Conservation (phyloP, 2,113 vertebrate genomes). For the Nesogale talazaci region DNA sequence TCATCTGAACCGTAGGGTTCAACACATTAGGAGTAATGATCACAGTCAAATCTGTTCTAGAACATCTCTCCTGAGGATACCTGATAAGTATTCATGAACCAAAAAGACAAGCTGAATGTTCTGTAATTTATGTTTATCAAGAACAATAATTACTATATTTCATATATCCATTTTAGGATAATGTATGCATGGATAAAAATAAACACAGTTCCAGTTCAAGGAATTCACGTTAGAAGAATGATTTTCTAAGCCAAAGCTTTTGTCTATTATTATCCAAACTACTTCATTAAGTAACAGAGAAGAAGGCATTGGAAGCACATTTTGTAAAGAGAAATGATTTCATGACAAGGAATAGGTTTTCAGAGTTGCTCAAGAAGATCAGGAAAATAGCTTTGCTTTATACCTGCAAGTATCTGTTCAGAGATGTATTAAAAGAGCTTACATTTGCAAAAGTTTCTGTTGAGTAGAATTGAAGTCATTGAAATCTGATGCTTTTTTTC, state of each 20-base stretch:
- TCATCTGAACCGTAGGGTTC: background rate
- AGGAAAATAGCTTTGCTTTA: constrained; percentile 48
- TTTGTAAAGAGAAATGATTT: constrained; percentile 63
- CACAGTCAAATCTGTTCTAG: constrained; percentile 16
- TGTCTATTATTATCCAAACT: constrained; percentile 73
- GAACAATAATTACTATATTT: constrained; percentile 73
- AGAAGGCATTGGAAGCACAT: constrained; percentile 38
- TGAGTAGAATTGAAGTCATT: constrained; percentile 49
- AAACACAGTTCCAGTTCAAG: constrained; percentile 60
- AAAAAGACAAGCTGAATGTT: constrained; percentile 68
- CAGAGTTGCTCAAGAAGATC: constrained; percentile 8
- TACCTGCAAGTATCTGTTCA: constrained; percentile 46
- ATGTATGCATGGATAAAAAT: constrained; percentile 68
- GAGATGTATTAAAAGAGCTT: constrained; percentile 40
- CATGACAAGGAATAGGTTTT: constrained; percentile 57
- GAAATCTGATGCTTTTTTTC: constrained; percentile 41
- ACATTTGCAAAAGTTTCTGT: constrained; percentile 60
- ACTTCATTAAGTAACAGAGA: constrained; percentile 66
- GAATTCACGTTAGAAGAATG: constrained; percentile 63
- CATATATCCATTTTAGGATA: constrained; percentile 71
- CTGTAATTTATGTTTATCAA: constrained; percentile 68
- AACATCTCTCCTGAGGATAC: constrained; percentile 53
- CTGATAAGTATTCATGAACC: constrained; percentile 69
- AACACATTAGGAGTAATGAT: background rate
- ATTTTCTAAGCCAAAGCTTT: constrained; percentile 69